Evolutionary conservation across 1,140 invertebrate species (phyloP).

Genomic region (Drosophila athabasca): DNA sequence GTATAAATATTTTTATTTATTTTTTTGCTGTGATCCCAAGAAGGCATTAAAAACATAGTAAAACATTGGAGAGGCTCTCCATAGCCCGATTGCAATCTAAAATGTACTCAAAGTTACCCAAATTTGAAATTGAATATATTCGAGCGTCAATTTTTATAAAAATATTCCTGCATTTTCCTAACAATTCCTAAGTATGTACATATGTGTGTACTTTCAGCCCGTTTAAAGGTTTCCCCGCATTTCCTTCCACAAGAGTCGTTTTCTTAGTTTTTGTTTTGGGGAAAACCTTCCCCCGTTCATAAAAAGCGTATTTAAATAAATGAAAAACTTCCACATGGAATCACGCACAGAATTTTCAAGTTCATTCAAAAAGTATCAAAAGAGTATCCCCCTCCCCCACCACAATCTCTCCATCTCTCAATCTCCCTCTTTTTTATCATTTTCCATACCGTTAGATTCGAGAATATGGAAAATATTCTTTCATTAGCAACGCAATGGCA

Average conservation of each 20-base stretch:
- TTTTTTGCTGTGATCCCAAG: no score
- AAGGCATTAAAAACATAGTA: no score
- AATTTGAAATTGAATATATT: no score
- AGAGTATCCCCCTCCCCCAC: background rate
- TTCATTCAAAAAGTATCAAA: slow-evolving; percentile 37
- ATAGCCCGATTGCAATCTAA: no score
- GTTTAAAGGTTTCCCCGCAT: no score
- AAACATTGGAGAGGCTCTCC: no score
- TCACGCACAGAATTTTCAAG: slow-evolving; percentile 45
- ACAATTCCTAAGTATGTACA: no score
- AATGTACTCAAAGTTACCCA: no score
- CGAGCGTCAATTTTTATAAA: no score
- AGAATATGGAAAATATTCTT: slow-evolving; percentile 57
- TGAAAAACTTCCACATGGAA: slow-evolving; percentile 21
- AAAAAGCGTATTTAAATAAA: slow-evolving; percentile 30
- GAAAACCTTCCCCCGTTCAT: background rate
- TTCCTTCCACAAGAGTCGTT: background rate
- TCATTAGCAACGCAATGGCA: slow-evolving; percentile 64
- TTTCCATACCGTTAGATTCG: slow-evolving; percentile 70
- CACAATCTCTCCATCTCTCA: background rate
- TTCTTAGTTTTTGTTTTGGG: background rate
- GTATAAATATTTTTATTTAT: no score
- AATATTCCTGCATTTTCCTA: no score
- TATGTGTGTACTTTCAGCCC: no score
- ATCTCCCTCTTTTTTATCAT: slow-evolving; percentile 3